These are phyloP conservation scores for Agonum fuliginosum DNA, from an alignment of 2,888 invertebrate species.

Conservation along the genomic window DNA sequence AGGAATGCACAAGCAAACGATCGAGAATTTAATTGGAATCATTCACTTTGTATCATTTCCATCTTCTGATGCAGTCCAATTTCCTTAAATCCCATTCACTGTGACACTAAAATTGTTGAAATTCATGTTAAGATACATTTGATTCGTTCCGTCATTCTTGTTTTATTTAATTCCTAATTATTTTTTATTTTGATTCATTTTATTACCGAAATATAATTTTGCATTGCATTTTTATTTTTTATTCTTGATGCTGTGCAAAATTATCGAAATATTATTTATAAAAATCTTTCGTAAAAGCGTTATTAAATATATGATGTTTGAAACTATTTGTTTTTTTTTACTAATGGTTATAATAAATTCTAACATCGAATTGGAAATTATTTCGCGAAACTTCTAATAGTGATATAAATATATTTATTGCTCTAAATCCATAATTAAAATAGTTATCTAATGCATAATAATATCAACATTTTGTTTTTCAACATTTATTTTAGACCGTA, in stretches of 20 bases:
- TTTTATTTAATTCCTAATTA: slow-evolving; percentile 49
- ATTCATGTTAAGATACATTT: slow-evolving; percentile 40
- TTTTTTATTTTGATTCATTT: slow-evolving; percentile 33
- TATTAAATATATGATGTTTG: slow-evolving; percentile 58
- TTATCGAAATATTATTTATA: slow-evolving; percentile 55
- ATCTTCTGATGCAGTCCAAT: slow-evolving; percentile 40
- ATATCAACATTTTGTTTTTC: slow-evolving; percentile 27
- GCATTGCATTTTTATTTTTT: slow-evolving; percentile 50
- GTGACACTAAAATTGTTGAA: slow-evolving; percentile 46
- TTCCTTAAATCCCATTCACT: slow-evolving; percentile 23
- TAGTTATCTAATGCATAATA: slow-evolving; percentile 46
- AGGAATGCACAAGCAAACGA: slow-evolving; percentile 29
- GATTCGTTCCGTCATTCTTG: slow-evolving; percentile 34
- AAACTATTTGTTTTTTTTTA: slow-evolving; percentile 41
- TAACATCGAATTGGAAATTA: slow-evolving; percentile 54
- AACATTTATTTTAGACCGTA: slow-evolving; percentile 51
- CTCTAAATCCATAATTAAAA: slow-evolving; percentile 49
- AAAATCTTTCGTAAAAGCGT: slow-evolving; percentile 39
- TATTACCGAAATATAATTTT: slow-evolving; percentile 52
- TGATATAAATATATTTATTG: slow-evolving; percentile 47
- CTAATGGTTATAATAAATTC: slow-evolving; percentile 26
- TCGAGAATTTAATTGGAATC: slow-evolving; percentile 37
- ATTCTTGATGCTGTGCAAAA: slow-evolving; percentile 49
- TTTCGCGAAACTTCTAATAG: slow-evolving; percentile 51
- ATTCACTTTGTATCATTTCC: slow-evolving; percentile 42